Evolutionary conservation across 2,113 vertebrate species (phyloP), one percentile per base, ranked within the genome.

Genomic region (Tapirus terrestris): DNA sequence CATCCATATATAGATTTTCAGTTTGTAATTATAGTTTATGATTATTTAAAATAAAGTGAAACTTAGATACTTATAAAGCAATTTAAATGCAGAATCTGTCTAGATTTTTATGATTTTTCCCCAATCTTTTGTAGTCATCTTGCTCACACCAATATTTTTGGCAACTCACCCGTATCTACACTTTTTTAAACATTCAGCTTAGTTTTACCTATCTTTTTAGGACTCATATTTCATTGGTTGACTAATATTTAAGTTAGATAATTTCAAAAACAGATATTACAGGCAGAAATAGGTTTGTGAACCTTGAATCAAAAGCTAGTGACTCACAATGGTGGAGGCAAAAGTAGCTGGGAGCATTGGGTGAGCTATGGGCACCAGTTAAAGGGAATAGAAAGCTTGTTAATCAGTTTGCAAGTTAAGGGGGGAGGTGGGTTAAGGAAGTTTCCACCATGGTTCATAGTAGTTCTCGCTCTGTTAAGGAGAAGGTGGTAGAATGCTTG

Each of bases 1-100:
- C 45, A 87, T 79, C 67, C 68, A 70, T 56, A 92, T 92, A 87
- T 81, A 97, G 91, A 95, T 87, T 95, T 94, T 70, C 63, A 83
- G 43, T 89, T 97, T 92, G 58, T 95, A 94, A 84, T 96, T 94
- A 83, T 0, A 90, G 75, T 89, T 95, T 90, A 82, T 82, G 79
- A 92, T 94, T 86, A 90, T 88, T 92, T 97, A 84, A 95, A 94
- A 77, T 97, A 93, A 76, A 81, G 56, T 84, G 67, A 96, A 92
- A 76, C 33, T 95, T 91, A 82, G 33, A 53, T 82, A 45, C 45
- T 83, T 94, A 89, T 13, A 96, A 76, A 94, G 27, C 51, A 92
- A 8, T 81, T 84, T 88, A 87, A 94, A 43, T 90, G 48, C 36
- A 85, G 45, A 93, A 65, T 93, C 18, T 60, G 89, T 89, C 31